A percentile compares a stretch with the other conserved stretches of the same genome.
phyloP scores from a whole-genome alignment of 2,797 vertebrate species.

The Lepilemur ruficaudatus region DNA sequence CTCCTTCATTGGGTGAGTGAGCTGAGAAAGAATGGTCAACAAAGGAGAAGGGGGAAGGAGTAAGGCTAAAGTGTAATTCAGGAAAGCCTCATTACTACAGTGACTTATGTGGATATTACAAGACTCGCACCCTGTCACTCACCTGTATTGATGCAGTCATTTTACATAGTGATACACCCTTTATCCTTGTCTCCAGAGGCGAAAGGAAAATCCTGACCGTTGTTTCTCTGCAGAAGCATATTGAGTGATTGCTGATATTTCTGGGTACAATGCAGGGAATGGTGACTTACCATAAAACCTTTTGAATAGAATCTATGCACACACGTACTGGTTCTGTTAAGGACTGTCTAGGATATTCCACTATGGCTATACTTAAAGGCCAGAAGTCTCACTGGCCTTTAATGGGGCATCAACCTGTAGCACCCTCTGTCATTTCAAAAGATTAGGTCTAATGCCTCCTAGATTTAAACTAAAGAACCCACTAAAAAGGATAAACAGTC shows the following conservation, averaged over 20 bases:
- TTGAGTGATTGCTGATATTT: not conserved
- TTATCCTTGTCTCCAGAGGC: not conserved
- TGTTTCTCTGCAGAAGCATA: not conserved
- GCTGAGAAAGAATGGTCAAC: not conserved
- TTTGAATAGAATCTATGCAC: not conserved
- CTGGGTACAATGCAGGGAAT: not conserved
- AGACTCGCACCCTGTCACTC: constrained; percentile 23
- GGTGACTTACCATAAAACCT: not conserved
- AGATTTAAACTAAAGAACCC: not conserved
- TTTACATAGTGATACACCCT: constrained; percentile 7
- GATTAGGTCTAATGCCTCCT: not conserved
- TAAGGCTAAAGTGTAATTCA: constrained; percentile 49
- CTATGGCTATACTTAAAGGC: not conserved
- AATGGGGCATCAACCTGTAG: not conserved
- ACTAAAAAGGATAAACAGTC: not conserved
- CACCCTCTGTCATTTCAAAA: not conserved
- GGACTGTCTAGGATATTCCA: not conserved
- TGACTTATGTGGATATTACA: not conserved
- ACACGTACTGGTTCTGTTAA: not conserved
- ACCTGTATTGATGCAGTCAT: constrained; percentile 55
- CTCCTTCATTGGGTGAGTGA: not conserved
- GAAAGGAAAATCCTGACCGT: not conserved
- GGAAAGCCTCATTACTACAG: constrained; percentile 38
- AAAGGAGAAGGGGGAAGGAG: not conserved
- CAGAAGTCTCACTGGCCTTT: not conserved